Evolutionary conservation across 2,888 invertebrate genomes (phyloP).

Genomic region (Cryptocephalus moraei): DNA sequence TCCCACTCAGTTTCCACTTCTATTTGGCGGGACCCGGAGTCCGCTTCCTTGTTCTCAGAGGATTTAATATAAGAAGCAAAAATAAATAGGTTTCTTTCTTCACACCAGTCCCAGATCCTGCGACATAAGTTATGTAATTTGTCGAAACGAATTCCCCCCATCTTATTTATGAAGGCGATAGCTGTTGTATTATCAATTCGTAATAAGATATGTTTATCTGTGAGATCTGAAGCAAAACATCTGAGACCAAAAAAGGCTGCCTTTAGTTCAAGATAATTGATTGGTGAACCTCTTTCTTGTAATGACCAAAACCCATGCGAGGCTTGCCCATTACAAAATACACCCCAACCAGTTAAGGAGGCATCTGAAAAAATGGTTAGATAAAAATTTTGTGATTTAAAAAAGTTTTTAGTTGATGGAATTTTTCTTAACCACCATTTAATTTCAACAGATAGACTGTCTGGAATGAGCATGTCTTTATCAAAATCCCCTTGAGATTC

Average conservation of each 20-base stretch:
- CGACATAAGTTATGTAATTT: background rate
- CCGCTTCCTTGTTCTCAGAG: background rate
- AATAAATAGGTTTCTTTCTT: constrained; percentile 1
- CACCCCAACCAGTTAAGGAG: background rate
- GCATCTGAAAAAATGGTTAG: constrained; percentile 1
- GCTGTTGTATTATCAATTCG: constrained; percentile 3
- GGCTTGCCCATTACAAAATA: background rate
- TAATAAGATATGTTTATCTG: constrained; percentile 1
- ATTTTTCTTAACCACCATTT: constrained; percentile 15
- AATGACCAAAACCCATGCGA: background rate
- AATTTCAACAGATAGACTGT: constrained; percentile 10
- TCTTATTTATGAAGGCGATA: constrained; percentile 1
- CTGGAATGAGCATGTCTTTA: constrained; percentile 8
- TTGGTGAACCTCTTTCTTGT: background rate
- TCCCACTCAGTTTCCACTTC: constrained; percentile 4
- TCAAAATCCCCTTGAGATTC: constrained; percentile 7
- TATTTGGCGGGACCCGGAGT: background rate
- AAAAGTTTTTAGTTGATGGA: background rate
- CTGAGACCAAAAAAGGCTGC: constrained; percentile 1
- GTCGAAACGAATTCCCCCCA: background rate
- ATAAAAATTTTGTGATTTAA: constrained; percentile 3
- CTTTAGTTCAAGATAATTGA: constrained; percentile 2
- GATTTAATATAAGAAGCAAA: background rate
- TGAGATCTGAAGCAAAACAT: background rate
- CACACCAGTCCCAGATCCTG: constrained; percentile 3